Evolutionary conservation across 2,888 invertebrate genomes (phyloP), one percentile per base, ranked within the genome.

Genomic region (Gymnosoma rotundatum): DNA sequence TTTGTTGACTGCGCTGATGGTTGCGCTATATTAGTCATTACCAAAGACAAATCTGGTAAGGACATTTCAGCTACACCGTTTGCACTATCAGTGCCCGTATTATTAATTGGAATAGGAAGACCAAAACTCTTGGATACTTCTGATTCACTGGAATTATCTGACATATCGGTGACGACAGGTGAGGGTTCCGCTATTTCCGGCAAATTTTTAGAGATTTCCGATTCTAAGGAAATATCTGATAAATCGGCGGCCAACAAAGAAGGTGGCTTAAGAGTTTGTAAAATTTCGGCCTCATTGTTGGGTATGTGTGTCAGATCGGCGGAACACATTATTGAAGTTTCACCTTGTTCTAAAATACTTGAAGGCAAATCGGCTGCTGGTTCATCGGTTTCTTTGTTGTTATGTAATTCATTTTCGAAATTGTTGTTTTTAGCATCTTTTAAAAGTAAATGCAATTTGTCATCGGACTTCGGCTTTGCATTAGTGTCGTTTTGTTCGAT

Each of bases 121-220:
- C 5, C 50, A 67, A 73, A 73, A 6, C 2, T 21, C 64, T 82
- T 70, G 5, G 64, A 72, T 16, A 66, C 42, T 9, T 52, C n/a
- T 1, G 75, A 76, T 36, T 58, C 64, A 42, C 52, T 76, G 1
- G 81, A 82, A 64, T 82, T 76, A 10, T 82, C 81, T 0, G 81
- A 82, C 52, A 82, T 82, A 76, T 82, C 81, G 18, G 81, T 81
- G 9, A 82, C 81, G 8, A 81, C 70, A 7, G 81, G 81, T 4
- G 81, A 81, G 20, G 81, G 81, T 48, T 81, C 81, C 10, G 81
- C 75, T 64, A 72, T 82, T 36, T 82, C 75, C 2, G 81, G 70
- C 12, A 75, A 70, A 75, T 81, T 25, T 52, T 75, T 81, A 32
- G 81, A 75, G 4, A 64, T 20, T 70, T 81, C 81, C 2, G 81